Evolutionary conservation across 2,888 invertebrate species (phyloP), one percentile per base, ranked within the genome.

Genomic region (Panorpa germanica): DNA sequence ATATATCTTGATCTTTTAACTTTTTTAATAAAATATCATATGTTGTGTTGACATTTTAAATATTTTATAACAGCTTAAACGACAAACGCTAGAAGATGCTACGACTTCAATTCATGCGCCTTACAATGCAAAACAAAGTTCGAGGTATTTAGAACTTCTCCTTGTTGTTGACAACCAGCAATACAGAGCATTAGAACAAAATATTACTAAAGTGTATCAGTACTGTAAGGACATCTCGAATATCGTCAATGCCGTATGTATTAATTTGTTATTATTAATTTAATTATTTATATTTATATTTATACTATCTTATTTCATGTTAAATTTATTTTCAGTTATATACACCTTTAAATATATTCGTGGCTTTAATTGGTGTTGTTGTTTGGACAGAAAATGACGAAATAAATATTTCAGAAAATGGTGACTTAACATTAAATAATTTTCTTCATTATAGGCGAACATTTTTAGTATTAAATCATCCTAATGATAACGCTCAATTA

Each of bases 401-500:
- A 47, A 72, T 80, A 37, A 50, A 54, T n/a, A 59, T 82, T 33
- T 63, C 65, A 1, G 40, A 59, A 3, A 66, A 75, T 44, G 72
- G 74, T 15, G 76, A 77, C 47, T 57, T 53, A 19, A 80, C 80
- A 1, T 57, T 82, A 37, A 66, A 68, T 20, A 71, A 70, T 50
- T 83, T 83, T 50, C 57, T 81, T 35, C 63, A 65, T 39, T 83
- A 82, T 49, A 61, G 82, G 27, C 59, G 67, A 40, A 64, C 69
- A 38, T 53, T 64, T 37, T 60, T 82, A 34, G 66, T 70, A 37
- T 68, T 65, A 40, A 59, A 63, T 36, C 72, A 72, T 50, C 73
- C 71, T 2, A 80, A 82, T 47, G 83, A 83, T 50, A 82, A 81
- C 51, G 80, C 81, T 36, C 81, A 83, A 50, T 57, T 83, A 28